These are phyloP conservation scores for chimpanzee (Pan troglodytes) DNA, from an alignment of 2,113 vertebrate genomes.

Conservation along the genomic window NHGRI_mPanTro3-v2.1_pri NC_072403.2:109470501-109471000, in stretches of 20 bases:
- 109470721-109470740: background rate
- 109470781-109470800: background rate
- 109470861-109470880: background rate
- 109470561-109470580: background rate
- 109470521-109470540: background rate
- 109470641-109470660: background rate
- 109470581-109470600: background rate
- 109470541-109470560: background rate
- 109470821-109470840: background rate
- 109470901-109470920: background rate
- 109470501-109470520: background rate
- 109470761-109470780: background rate
- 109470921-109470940: slow-evolving; percentile 5
- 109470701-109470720: background rate
- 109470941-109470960: background rate
- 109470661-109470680: background rate
- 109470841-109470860: background rate
- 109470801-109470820: background rate
- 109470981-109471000: background rate
- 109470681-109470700: background rate
- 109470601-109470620: background rate
- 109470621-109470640: background rate
- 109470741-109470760: background rate
- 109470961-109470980: slow-evolving; percentile 27
- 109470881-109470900: background rate